Evolutionary conservation across 1,140 invertebrate species (phyloP).

Genomic region (Nilaparvata lugens): DNA sequence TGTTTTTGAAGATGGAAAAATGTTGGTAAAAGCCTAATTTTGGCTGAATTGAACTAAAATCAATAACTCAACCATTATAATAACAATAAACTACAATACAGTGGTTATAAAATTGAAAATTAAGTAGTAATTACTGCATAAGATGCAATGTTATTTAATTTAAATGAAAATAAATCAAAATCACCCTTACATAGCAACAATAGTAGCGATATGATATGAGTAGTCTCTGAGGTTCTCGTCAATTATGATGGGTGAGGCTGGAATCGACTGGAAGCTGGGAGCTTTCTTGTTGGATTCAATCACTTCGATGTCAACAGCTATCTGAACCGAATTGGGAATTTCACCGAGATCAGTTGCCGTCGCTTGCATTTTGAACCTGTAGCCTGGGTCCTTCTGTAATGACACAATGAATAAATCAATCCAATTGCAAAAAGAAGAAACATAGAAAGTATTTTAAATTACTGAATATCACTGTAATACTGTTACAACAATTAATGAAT

Average conservation of each 20-base stretch:
- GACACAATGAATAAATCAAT: constrained; percentile 11
- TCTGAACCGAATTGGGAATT: constrained; percentile 48
- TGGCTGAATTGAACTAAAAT: too few relatives aligned
- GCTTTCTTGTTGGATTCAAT: constrained; percentile 82
- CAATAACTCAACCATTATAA: too few relatives aligned
- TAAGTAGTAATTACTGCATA: too few relatives aligned
- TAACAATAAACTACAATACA: too few relatives aligned
- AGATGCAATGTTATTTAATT: too few relatives aligned
- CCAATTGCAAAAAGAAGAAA: constrained; percentile 22
- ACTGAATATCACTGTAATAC: too few relatives aligned
- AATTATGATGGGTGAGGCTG: constrained; percentile 49
- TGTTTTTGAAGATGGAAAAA: too few relatives aligned
- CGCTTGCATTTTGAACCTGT: constrained; percentile 61
- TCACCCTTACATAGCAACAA: constrained; percentile 54
- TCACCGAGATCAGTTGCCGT: constrained; percentile 66
- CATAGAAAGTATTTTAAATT: too few relatives aligned
- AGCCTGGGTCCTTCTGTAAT: constrained; percentile 50
- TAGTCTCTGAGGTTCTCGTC: constrained; percentile 64
- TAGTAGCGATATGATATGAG: constrained; percentile 50
- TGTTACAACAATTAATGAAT: too few relatives aligned
- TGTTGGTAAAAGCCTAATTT: too few relatives aligned
- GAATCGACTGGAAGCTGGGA: constrained; percentile 54
- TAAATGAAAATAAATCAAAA: neutral
- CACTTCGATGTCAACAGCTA: constrained; percentile 69
- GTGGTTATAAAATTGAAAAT: too few relatives aligned